A percentile compares a stretch with the other conserved stretches of the same genome.
Conservation (phyloP, 2,888 invertebrate genomes). For the Chouioia cunea region DNA sequence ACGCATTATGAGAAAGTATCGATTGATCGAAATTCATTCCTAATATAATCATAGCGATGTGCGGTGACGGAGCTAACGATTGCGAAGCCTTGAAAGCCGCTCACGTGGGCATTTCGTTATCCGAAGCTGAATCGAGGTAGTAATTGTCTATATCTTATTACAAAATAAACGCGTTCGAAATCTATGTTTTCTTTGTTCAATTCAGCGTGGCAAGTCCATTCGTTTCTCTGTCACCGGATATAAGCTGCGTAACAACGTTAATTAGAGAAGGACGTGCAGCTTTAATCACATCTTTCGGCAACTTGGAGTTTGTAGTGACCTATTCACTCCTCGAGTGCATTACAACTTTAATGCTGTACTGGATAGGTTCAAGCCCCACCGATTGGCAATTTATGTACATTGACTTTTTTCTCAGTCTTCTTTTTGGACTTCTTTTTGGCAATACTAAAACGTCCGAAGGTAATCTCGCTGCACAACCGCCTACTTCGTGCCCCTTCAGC, state of each 20-base stretch:
- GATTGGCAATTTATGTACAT: constrained; percentile 77
- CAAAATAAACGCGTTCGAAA: background rate
- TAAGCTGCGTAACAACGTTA: constrained; percentile 84
- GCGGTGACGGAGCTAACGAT: constrained; percentile 86
- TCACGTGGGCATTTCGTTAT: constrained; percentile 88
- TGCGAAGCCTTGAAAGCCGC: constrained; percentile 91
- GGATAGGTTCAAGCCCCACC: constrained; percentile 74
- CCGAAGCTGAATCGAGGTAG: constrained; percentile 84
- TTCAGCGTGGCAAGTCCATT: constrained; percentile 88
- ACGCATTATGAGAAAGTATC: constrained; percentile 3
- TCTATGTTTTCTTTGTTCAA: constrained; percentile 26
- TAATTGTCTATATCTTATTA: background rate
- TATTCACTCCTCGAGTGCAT: constrained; percentile 91
- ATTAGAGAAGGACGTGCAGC: constrained; percentile 89
- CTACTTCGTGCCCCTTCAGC: constrained; percentile 71
- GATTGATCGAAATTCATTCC: background rate
- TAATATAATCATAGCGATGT: constrained; percentile 69
- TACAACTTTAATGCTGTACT: constrained; percentile 83
- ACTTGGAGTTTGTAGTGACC: constrained; percentile 92
- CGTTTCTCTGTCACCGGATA: constrained; percentile 84
- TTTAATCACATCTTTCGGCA: constrained; percentile 88
- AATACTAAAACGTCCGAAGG: constrained; percentile 71
- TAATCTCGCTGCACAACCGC: constrained; percentile 69
- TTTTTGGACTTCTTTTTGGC: constrained; percentile 76
- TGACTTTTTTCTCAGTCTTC: constrained; percentile 75